Percentiles rank a stretch among this genome's conserved stretches.
These are phyloP conservation scores for Bembecia ichneumoniformis DNA, from an alignment of 2,888 invertebrate species.

Conservation along the genomic window DNA sequence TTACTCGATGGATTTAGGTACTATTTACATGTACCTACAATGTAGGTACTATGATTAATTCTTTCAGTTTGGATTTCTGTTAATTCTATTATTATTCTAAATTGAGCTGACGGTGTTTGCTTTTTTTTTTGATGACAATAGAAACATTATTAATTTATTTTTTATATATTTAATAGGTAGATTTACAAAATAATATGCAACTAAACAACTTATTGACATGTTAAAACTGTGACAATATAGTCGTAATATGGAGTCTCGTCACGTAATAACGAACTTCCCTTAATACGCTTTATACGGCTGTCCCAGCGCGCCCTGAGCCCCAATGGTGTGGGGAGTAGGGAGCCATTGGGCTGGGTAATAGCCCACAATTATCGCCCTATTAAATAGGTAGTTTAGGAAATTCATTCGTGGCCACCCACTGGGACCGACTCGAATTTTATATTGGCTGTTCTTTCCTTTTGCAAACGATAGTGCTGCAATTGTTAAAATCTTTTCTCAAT, in stretches of 20 bases:
- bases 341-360: constrained; percentile 30
- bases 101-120: constrained; percentile 16
- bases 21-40: too few species aligned
- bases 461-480: too few species aligned
- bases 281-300: too few species aligned
- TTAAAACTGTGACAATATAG: background rate
- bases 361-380: constrained; percentile 63
- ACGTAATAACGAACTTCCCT: background rate
- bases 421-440: constrained; percentile 16
- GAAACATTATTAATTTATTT: too few species aligned
- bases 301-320: background rate
- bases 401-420: constrained; percentile 32
- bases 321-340: constrained; percentile 8
- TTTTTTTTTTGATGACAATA: background rate
- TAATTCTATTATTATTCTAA: too few species aligned
- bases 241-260: background rate
- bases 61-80: too few species aligned
- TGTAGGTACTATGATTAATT: too few species aligned
- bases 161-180: too few species aligned
- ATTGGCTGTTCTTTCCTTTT: background rate
- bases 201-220: background rate
- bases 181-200: too few species aligned
- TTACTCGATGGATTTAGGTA: too few species aligned
- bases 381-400: constrained; percentile 50
- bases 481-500: too few species aligned